phyloP scores from a whole-genome alignment of 2,888 invertebrate genomes.

The Ochropleura plecta region DNA sequence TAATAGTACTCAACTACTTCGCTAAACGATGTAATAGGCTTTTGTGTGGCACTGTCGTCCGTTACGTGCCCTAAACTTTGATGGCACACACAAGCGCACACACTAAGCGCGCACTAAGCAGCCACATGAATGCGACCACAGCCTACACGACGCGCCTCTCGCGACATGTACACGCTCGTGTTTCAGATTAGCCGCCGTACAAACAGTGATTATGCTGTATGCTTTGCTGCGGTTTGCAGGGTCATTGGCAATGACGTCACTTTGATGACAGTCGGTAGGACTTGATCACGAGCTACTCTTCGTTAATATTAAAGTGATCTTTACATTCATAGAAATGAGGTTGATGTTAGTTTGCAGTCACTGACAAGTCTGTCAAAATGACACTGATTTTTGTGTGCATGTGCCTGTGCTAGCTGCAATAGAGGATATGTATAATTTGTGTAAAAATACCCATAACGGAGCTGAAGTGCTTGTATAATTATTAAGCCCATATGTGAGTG shows the following conservation, averaged over 20 bases:
- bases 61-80: neutral
- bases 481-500: no score
- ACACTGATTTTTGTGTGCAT: no score
- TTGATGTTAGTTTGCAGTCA: no score
- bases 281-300: neutral
- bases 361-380: no score
- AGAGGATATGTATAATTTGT: no score
- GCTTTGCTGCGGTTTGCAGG: conserved; percentile 36
- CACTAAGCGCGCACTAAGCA: conserved; percentile 13
- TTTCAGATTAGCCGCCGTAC: conserved; percentile 34
- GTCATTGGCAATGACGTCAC: conserved; percentile 26
- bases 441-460: no score
- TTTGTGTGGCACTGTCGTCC: neutral
- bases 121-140: conserved; percentile 43
- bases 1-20: neutral
- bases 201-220: conserved; percentile 35
- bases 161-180: conserved; percentile 28
- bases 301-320: no score
- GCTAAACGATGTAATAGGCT: neutral
- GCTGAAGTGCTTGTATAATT: no score
- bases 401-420: no score
- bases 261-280: neutral
- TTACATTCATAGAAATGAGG: no score
- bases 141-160: conserved; percentile 16
- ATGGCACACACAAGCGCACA: neutral